phyloP scores from a whole-genome alignment of 2,888 invertebrate species.

The Lithophane socia region DNA sequence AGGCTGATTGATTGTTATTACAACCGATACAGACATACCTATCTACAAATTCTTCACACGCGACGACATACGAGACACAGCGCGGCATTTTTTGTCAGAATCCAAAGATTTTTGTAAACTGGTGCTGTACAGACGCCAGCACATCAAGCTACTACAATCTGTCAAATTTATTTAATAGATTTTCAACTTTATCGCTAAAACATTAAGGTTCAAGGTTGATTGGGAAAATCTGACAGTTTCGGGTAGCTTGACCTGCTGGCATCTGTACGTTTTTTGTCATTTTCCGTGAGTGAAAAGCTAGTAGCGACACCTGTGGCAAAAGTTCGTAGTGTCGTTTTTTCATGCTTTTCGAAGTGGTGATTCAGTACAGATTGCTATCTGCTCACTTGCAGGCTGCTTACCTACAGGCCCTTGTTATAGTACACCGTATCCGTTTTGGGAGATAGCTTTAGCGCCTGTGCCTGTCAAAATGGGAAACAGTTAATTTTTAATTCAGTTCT shows the following conservation, averaged over 20 bases:
- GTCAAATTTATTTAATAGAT: too few relatives aligned
- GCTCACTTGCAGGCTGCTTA: conserved; percentile 5
- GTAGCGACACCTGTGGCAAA: background rate
- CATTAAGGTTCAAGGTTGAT: too few relatives aligned
- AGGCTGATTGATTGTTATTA: background rate
- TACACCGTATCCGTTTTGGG: conserved; percentile 28
- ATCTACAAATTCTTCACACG: too few relatives aligned
- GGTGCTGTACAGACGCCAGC: too few relatives aligned
- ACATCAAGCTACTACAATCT: too few relatives aligned
- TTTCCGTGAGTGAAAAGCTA: background rate
- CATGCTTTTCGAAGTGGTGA: background rate
- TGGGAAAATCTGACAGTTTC: too few relatives aligned
- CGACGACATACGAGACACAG: background rate
- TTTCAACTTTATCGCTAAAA: too few relatives aligned
- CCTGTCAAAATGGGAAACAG: conserved; percentile 28
- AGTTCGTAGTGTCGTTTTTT: background rate
- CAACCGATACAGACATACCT: background rate
- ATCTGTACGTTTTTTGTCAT: background rate
- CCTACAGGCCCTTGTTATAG: conserved; percentile 41
- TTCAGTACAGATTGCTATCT: conserved; percentile 5
- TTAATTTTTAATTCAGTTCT: background rate
- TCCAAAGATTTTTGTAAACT: background rate
- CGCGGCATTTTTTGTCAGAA: background rate
- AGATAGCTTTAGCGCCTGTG: background rate
- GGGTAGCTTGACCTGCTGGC: too few relatives aligned